Conservation (phyloP, 2,113 vertebrate species). For the Nestor notabilis region DNA sequence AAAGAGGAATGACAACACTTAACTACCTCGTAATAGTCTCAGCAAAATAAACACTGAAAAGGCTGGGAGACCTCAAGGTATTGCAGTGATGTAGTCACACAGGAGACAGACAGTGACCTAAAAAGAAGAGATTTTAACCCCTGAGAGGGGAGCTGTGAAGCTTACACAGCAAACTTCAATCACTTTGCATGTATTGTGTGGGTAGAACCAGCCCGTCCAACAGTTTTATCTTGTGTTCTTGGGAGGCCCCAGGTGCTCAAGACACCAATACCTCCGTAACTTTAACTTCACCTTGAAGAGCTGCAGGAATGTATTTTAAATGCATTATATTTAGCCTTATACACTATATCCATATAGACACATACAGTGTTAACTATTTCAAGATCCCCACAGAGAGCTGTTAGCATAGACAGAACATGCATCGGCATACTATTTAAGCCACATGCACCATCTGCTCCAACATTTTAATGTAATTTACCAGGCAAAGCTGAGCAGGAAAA, state of each 20-base stretch:
- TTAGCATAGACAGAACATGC: slow-evolving; percentile 37
- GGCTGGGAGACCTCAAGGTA: neutral
- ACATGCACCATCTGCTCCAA: slow-evolving; percentile 59
- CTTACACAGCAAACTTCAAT: neutral
- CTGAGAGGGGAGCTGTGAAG: neutral
- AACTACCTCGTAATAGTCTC: rapidly evolving
- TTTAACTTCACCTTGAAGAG: slow-evolving; percentile 36
- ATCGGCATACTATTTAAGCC: slow-evolving; percentile 9
- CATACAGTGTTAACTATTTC: slow-evolving; percentile 40
- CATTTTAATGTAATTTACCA: slow-evolving; percentile 56
- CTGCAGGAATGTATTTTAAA: neutral
- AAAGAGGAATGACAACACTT: neutral
- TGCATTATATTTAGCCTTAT: slow-evolving; percentile 11
- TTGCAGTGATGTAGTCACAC: neutral
- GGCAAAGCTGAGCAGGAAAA: neutral
- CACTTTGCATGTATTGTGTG: rapidly evolving
- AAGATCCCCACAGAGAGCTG: slow-evolving; percentile 36
- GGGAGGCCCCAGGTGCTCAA: neutral
- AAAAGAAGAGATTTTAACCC: neutral
- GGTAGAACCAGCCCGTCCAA: neutral
- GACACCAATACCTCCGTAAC: neutral
- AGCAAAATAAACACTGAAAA: neutral
- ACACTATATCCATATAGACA: neutral
- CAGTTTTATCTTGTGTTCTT: neutral
- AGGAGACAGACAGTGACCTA: neutral